These are phyloP conservation scores for Clarias batrachus DNA, from an alignment of 2,113 vertebrate species.

Conservation along the genomic window DNA sequence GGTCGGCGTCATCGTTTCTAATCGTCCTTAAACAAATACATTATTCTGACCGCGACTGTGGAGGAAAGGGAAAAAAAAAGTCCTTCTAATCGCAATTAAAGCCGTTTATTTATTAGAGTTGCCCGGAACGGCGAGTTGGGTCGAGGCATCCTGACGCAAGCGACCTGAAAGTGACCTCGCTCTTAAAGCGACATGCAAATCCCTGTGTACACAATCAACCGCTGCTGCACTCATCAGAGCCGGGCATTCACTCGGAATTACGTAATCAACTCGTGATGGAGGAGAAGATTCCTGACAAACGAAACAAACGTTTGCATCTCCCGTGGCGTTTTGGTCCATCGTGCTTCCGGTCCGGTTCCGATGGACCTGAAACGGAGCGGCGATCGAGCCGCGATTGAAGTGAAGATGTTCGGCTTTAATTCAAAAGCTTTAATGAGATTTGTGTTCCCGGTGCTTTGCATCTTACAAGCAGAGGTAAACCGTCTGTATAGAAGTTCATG, in stretches of 20 bases:
- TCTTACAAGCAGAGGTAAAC: no score
- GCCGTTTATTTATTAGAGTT: neutral
- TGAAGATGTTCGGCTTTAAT: no score
- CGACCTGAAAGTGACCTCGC: neutral
- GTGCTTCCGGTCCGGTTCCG: no score
- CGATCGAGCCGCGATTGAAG: no score
- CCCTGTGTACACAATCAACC: neutral
- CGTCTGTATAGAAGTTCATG: no score
- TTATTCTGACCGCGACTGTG: neutral
- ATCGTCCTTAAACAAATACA: neutral
- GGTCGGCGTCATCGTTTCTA: neutral
- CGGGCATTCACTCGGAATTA: neutral
- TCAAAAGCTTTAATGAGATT: no score
- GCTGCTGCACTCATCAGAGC: neutral
- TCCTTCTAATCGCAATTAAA: neutral
- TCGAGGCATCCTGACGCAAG: neutral
- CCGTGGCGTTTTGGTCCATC: neutral
- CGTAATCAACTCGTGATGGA: no score
- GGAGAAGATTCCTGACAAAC: neutral
- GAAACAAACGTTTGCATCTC: neutral
- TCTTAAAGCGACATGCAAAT: conserved; percentile 27
- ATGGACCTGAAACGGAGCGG: no score
- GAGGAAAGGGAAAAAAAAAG: no score
- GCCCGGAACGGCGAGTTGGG: neutral
- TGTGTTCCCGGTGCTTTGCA: no score